Conservation (phyloP, 2,113 vertebrate genomes). For the Heterotilapia buettikoferi region DNA sequence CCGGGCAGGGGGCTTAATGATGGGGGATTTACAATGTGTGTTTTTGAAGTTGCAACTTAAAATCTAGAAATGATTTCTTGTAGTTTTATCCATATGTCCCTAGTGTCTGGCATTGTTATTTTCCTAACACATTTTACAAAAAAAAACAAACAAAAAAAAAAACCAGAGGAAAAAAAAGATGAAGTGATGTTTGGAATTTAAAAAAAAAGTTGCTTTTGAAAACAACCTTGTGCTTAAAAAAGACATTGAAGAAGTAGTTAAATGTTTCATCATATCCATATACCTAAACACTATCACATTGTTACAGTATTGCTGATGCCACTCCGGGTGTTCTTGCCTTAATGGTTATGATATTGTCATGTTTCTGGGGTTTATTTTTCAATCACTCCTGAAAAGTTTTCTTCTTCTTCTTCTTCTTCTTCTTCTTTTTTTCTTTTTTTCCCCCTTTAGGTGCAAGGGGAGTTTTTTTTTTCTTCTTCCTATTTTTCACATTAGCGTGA, state of each 20-base stretch:
- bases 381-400: constrained; percentile 34
- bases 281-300: constrained; percentile 68
- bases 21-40: not conserved
- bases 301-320: constrained; percentile 71
- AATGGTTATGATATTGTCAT: constrained; percentile 73
- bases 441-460: constrained; percentile 25
- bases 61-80: not conserved
- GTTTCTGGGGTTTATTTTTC: constrained; percentile 36
- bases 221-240: constrained; percentile 67
- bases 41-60: not conserved
- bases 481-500: constrained; percentile 55
- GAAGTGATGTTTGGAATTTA: constrained; percentile 58
- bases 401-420: constrained; percentile 8
- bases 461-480: not conserved
- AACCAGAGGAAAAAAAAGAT: not conserved
- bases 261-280: constrained; percentile 75
- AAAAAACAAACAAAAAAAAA: not conserved
- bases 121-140: not conserved
- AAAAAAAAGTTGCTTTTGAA: constrained; percentile 56
- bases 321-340: constrained; percentile 79
- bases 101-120: not conserved
- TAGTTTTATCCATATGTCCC: not conserved
- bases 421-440: not conserved
- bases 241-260: constrained; percentile 69
- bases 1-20: not conserved